Percentiles rank a stretch among this genome's conserved stretches.
Conservation (phyloP, 2,888 invertebrate genomes). For the Eubasilissa splendida region DNA sequence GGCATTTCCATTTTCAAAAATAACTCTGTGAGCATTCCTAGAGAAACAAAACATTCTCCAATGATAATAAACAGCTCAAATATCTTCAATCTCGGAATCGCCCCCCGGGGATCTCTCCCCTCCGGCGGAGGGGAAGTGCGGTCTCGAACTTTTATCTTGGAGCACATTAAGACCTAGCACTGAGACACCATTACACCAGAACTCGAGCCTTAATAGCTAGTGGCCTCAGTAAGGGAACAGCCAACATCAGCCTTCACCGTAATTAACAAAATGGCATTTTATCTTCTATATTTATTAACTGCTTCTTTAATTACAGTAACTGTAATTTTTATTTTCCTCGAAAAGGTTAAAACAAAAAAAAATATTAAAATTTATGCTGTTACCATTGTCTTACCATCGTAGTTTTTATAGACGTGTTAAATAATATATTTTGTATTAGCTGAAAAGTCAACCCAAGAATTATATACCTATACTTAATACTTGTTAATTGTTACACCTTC, state of each 20-base stretch:
- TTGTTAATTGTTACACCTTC: too few species aligned
- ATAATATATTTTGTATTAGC: too few species aligned
- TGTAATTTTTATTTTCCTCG: too few species aligned
- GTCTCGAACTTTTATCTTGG: constrained; percentile 28
- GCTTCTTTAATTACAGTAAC: too few species aligned
- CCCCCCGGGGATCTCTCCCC: constrained; percentile 7
- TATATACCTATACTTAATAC: too few species aligned
- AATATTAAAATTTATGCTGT: too few species aligned
- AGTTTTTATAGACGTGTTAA: too few species aligned
- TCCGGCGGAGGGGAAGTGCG: neutral
- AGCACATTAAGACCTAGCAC: constrained; percentile 37
- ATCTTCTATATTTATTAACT: neutral
- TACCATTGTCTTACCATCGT: too few species aligned
- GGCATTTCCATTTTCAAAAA: neutral
- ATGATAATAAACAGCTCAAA: constrained; percentile 31
- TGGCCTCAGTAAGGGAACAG: neutral
- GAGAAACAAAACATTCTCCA: constrained; percentile 23
- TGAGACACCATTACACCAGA: constrained; percentile 41
- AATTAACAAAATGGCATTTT: constrained; percentile 7
- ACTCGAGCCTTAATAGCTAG: constrained; percentile 36
- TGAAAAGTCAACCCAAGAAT: too few species aligned
- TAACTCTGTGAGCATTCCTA: neutral
- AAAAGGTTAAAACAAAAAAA: too few species aligned
- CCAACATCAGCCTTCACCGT: neutral
- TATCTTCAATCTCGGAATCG: constrained; percentile 24